Conservation (phyloP, 2,113 vertebrate species). For the Pogonocichla stellata region DNA sequence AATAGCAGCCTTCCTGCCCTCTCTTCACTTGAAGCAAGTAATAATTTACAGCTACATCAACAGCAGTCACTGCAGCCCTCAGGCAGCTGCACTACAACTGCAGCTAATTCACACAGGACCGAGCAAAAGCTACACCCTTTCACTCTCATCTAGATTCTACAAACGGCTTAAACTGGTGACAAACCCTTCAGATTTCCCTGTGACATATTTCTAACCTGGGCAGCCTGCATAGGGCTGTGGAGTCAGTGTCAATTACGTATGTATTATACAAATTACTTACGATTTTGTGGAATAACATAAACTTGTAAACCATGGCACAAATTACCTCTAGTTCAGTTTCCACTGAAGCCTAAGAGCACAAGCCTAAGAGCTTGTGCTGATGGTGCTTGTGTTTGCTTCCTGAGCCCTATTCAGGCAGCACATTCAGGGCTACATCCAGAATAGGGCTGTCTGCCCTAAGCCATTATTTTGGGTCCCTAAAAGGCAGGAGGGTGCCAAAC, state of each 20-base stretch:
- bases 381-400: not conserved
- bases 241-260: not conserved
- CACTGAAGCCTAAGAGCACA: not conserved
- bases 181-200: not conserved
- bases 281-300: not conserved
- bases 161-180: not conserved
- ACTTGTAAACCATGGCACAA: not conserved
- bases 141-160: not conserved
- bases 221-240: not conserved
- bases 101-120: not conserved
- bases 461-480: not conserved
- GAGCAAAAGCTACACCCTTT: not conserved
- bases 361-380: not conserved
- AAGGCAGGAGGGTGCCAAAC: not conserved
- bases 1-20: not conserved
- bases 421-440: not conserved
- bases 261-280: not conserved
- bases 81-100: not conserved
- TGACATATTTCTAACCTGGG: not conserved
- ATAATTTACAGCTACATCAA: not conserved
- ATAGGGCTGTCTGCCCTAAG: not conserved
- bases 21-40: not conserved
- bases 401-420: not conserved
- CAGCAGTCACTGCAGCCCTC: not conserved
- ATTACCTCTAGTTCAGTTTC: not conserved